phyloP scores from a whole-genome alignment of 23 tunicate species.

The Clavelina lepadiformis region DNA sequence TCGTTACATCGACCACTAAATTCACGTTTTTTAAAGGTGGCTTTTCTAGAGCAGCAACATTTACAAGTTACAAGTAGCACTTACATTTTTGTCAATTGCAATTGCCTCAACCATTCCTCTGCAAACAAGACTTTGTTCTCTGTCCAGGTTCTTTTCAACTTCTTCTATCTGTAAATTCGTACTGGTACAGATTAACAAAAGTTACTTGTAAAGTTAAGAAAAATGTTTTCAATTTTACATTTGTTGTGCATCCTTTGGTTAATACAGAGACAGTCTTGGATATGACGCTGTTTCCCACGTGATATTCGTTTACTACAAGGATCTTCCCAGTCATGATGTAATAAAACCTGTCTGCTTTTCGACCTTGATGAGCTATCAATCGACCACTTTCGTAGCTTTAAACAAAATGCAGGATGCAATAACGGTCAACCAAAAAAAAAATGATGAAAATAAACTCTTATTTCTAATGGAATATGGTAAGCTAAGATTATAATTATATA shows the following conservation, averaged over 20 bases:
- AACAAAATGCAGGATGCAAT: no score
- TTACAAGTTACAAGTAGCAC: slow-evolving; percentile 2
- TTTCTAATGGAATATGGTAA: no score
- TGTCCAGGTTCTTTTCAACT: slow-evolving; percentile 17
- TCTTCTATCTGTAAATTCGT: slow-evolving; percentile 47
- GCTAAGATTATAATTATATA: no score
- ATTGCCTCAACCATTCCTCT: slow-evolving; percentile 61
- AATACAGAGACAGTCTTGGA: slow-evolving; percentile 49
- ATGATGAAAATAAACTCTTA: no score
- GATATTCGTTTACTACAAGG: slow-evolving; percentile 64
- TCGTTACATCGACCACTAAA: neutral
- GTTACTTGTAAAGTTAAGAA: no score
- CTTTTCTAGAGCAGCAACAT: no score
- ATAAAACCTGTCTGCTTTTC: slow-evolving; percentile 46
- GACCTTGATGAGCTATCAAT: slow-evolving; percentile 63
- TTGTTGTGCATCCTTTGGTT: slow-evolving; percentile 58
- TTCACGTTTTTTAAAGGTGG: neutral
- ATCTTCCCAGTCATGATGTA: slow-evolving; percentile 46
- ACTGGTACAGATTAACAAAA: no score
- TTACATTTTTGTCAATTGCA: slow-evolving; percentile 58
- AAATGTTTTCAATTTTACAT: no score
- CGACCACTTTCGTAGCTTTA: slow-evolving; percentile 59
- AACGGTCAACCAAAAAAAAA: no score
- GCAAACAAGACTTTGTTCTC: slow-evolving; percentile 36
- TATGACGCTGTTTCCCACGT: slow-evolving; percentile 54